Evolutionary conservation across 2,797 vertebrate species (phyloP).

Genomic region (Diglossa cyanea): DNA sequence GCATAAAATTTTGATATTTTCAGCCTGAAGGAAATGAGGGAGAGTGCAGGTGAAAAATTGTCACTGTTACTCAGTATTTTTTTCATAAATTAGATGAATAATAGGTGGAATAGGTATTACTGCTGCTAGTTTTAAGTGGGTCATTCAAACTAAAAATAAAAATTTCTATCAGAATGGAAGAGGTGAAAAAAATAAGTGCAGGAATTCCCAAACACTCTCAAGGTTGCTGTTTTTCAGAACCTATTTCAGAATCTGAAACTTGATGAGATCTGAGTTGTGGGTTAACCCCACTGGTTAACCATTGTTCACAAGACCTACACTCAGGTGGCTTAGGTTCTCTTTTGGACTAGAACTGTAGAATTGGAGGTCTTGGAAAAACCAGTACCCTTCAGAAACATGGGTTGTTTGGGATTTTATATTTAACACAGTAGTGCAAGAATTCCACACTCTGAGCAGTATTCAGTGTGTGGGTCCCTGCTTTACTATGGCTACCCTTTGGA

Average conservation of each 20-base stretch:
- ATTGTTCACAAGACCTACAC: fast-evolving
- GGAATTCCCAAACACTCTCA: neutral
- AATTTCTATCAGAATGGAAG: neutral
- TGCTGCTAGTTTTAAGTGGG: neutral
- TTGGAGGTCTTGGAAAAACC: neutral
- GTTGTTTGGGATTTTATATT: neutral
- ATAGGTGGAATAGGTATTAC: neutral
- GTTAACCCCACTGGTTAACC: neutral
- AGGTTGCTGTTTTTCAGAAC: neutral
- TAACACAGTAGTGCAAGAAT: neutral
- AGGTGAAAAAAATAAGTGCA: neutral
- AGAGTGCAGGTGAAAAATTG: neutral
- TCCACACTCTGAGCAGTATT: neutral
- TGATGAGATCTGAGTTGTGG: neutral
- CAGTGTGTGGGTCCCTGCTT: neutral
- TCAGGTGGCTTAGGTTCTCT: neutral
- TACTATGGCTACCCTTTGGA: neutral
- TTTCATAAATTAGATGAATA: neutral
- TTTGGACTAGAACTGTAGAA: neutral
- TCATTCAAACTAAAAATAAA: neutral
- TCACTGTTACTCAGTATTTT: neutral
- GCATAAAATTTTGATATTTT: neutral
- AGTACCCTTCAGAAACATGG: neutral
- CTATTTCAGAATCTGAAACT: neutral
- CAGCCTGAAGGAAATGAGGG: neutral